phyloP scores from a whole-genome alignment of 2,888 invertebrate species.

The Drosophila nr. fundita region DNA sequence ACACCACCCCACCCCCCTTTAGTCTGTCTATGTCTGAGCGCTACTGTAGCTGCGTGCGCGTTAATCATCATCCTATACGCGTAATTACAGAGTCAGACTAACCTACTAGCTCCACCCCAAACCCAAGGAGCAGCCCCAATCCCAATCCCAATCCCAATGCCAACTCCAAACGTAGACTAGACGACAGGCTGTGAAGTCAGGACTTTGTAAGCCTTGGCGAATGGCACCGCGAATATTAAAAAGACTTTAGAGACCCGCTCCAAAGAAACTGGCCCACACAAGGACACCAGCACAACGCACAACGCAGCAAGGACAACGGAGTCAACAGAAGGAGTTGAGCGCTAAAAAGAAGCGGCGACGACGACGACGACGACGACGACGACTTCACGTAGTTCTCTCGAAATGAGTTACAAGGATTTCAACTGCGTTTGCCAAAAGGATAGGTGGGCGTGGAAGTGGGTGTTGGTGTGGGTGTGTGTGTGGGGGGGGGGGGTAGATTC shows the following conservation, averaged over 20 bases:
- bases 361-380: conserved; percentile 11
- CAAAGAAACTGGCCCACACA: conserved; percentile 21
- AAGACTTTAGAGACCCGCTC: conserved; percentile 59
- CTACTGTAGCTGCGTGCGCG: conserved; percentile 64
- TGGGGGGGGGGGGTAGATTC: background rate
- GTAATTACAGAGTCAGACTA: conserved; percentile 77
- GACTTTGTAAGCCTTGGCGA: conserved; percentile 33
- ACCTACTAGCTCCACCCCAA: background rate
- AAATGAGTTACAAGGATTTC: conserved; percentile 27
- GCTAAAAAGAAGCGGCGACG: conserved; percentile 30
- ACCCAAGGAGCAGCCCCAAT: background rate
- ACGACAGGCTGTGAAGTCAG: conserved; percentile 22
- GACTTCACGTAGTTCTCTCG: conserved; percentile 33
- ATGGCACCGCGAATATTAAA: conserved; percentile 73
- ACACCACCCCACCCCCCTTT: background rate
- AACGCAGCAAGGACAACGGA: conserved; percentile 1
- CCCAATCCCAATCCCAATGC: conserved; percentile 2
- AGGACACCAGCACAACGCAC: conserved; percentile 9
- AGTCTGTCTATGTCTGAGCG: conserved; percentile 36
- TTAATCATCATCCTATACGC: conserved; percentile 83
- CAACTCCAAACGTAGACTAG: conserved; percentile 1
- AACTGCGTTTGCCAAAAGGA: background rate
- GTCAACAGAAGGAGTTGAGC: conserved; percentile 41
- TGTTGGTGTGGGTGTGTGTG: background rate
- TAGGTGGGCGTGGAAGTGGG: no score